Conservation (phyloP, 2,888 invertebrate genomes). For the Crocallis elinguaria region DNA sequence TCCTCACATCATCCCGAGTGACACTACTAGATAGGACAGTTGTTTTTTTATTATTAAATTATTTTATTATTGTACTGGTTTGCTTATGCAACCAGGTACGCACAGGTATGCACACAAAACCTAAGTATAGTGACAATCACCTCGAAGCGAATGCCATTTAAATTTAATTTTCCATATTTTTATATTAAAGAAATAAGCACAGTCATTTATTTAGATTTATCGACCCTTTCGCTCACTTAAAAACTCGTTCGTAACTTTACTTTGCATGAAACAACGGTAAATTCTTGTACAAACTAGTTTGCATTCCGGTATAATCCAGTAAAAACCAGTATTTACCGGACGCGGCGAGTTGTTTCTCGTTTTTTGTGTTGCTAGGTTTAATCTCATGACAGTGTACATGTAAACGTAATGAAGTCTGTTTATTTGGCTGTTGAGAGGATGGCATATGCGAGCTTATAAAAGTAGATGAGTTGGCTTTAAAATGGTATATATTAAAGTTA, state of each 20-base stretch:
- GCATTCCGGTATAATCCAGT: slow-evolving; percentile 52
- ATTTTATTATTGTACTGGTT: too few species aligned
- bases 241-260: background rate
- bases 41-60: too few species aligned
- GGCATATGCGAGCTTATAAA: background rate
- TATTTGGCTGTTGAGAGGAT: slow-evolving; percentile 14
- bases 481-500: slow-evolving; percentile 5
- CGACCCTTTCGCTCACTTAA: too few species aligned
- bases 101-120: too few species aligned
- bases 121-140: too few species aligned
- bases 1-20: too few species aligned
- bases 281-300: slow-evolving; percentile 41
- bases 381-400: slow-evolving; percentile 16
- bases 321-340: slow-evolving; percentile 73
- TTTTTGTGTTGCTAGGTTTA: slow-evolving; percentile 19
- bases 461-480: slow-evolving; percentile 2
- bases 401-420: slow-evolving; percentile 19
- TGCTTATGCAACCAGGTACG: too few species aligned
- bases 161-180: too few species aligned
- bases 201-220: too few species aligned
- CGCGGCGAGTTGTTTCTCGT: slow-evolving; percentile 44
- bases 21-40: too few species aligned
- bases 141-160: too few species aligned
- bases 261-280: slow-evolving; percentile 25
- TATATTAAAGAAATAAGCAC: too few species aligned